A percentile compares a stretch with the other conserved stretches of the same genome.
Evolutionary conservation across 2,797 vertebrate species (phyloP).

Genomic region (Pipistrellus kuhlii): DNA sequence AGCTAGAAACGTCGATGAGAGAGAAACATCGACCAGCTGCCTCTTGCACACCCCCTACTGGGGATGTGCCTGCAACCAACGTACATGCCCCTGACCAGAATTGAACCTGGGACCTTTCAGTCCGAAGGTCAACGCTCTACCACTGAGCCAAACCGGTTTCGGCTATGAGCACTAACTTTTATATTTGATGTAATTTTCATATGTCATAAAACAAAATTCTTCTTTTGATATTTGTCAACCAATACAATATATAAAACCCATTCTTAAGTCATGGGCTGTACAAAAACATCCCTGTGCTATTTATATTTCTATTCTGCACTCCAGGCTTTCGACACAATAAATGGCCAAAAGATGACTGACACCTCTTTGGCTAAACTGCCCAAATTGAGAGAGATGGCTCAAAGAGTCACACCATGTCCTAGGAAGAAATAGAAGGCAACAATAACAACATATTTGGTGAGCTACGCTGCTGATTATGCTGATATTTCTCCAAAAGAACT

Average conservation of each 20-base stretch:
- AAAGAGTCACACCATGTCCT: neutral
- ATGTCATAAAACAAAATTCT: neutral
- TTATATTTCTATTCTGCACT: too few relatives aligned
- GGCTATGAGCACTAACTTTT: neutral
- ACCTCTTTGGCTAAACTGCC: neutral
- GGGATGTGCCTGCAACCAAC: too few relatives aligned
- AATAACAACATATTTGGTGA: neutral
- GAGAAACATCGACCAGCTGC: too few relatives aligned
- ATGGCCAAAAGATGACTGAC: neutral
- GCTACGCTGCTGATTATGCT: neutral
- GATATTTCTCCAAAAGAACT: neutral
- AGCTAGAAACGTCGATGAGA: too few relatives aligned
- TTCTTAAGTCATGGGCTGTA: neutral
- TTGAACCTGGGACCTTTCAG: too few relatives aligned
- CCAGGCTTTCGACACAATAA: neutral
- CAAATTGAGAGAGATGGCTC: neutral
- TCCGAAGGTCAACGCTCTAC: too few relatives aligned
- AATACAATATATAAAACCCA: neutral
- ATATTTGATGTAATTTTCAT: neutral
- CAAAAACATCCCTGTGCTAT: neutral
- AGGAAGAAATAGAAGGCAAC: neutral
- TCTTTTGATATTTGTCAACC: neutral
- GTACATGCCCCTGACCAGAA: too few relatives aligned
- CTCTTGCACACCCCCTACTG: too few relatives aligned
- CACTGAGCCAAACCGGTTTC: too few relatives aligned